Evolutionary conservation across 2,113 vertebrate species (phyloP).

Genomic region (Halichoerus grypus): DNA sequence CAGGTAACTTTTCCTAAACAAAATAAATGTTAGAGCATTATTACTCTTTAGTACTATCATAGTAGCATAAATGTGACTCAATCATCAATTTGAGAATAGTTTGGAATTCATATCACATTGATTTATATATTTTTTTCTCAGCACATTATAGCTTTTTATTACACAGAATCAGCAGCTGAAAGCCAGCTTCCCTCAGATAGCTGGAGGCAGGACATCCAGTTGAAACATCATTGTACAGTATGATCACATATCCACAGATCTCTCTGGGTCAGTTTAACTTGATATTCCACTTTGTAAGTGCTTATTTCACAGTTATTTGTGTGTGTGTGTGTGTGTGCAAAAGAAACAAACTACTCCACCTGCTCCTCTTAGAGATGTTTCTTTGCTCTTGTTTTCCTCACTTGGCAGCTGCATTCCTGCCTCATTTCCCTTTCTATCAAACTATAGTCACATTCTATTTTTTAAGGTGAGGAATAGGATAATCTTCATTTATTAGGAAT

Average conservation of each 20-base stretch:
- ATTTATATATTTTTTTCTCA: background rate
- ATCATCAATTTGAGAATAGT: background rate
- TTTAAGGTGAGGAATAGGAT: background rate
- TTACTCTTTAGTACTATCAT: background rate
- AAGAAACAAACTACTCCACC: background rate
- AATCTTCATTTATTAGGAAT: background rate
- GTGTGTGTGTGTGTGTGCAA: background rate
- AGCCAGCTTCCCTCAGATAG: background rate
- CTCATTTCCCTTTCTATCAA: background rate
- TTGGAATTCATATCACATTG: background rate
- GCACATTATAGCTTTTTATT: background rate
- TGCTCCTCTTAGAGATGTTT: background rate
- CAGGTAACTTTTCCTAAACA: background rate
- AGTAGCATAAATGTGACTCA: background rate
- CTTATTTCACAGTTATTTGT: background rate
- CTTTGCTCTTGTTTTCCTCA: background rate
- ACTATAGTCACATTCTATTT: background rate
- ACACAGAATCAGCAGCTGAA: background rate
- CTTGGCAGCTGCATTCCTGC: background rate
- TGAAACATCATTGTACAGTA: background rate
- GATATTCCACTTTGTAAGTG: too few species aligned
- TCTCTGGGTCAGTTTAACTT: background rate
- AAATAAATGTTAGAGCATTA: background rate
- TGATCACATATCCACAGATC: background rate
- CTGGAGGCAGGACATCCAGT: background rate